Evolutionary conservation across 2,888 invertebrate species (phyloP).

Genomic region (Oligia latruncula): DNA sequence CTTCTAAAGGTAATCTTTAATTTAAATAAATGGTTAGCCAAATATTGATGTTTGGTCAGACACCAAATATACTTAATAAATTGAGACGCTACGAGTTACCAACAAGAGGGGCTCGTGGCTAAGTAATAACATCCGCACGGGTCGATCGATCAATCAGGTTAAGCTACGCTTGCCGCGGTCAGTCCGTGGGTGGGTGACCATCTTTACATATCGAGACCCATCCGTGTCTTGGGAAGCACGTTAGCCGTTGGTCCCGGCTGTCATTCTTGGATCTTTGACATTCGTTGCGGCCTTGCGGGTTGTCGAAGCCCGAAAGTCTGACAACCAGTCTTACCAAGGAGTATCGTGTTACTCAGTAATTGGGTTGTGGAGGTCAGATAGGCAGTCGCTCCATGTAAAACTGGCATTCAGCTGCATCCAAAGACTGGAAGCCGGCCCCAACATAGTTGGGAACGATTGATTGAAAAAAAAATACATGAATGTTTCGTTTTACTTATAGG

Average conservation of each 20-base stretch:
- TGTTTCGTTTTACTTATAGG: constrained; percentile 40
- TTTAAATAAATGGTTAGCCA: background rate
- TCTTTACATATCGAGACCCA: background rate
- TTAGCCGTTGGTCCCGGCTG: no score
- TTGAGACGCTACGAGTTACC: background rate
- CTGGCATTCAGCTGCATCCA: no score
- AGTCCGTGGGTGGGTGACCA: background rate
- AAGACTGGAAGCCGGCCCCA: no score
- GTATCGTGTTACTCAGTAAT: no score
- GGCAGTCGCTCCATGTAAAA: no score
- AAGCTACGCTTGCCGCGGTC: no score
- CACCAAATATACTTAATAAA: background rate
- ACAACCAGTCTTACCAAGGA: no score
- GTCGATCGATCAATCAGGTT: no score
- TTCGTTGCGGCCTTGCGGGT: no score
- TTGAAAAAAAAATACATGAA: background rate
- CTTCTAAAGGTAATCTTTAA: constrained; percentile 78
- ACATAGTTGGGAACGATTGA: background rate
- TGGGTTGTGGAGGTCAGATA: no score
- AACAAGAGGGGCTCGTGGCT: background rate
- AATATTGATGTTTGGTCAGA: background rate
- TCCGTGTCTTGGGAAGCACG: background rate
- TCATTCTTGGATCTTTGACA: no score
- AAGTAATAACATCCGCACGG: background rate
- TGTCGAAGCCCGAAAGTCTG: no score